Evolutionary conservation across 2,797 vertebrate genomes (phyloP), one percentile per base, ranked within the genome.

Genomic region (Gallinago stenura): DNA sequence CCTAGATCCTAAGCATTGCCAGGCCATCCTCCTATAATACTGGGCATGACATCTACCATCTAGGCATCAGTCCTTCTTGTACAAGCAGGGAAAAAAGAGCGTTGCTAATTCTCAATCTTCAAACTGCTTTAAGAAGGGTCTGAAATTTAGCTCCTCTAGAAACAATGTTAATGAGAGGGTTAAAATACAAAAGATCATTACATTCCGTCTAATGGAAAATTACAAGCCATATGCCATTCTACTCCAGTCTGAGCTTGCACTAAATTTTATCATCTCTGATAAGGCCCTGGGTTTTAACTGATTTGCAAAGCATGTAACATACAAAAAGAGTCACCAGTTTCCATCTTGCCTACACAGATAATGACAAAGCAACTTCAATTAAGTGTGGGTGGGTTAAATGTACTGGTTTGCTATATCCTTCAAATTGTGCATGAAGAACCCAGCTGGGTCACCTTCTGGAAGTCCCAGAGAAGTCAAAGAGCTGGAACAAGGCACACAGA

Each of bases 391-490:
- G 41, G 19, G 11, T 87, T 80, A 83, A 93, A 82, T 46, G 16
- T 82, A 90, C 15, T 56, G 31, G 31, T 82, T 96, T 91, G 62
- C 65, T 41, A 22, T 76, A 41, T 83, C 39, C 66, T 76, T 14
- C 50, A 79, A 81, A 76, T 9, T 54, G 53, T 60, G 35, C 80
- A 76, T 37, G 39, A 86, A 82, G 62, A 86, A 66, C 17, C 39
- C 54, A 91, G 56, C 60, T 84, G 66, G 37, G 53, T 51, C 77
- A 87, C 80, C 46, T 87, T 84, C 77, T 93, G 51, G 50, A 94
- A 82, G 17, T 28, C 69, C 90, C 60, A 60, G 43, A 69, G 20
- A 83, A 91, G 33, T 56, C 57, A 37, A 48, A 86, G 46, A 86
- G 43, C 60, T 86, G 18, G 31, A 86, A 60, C 56, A n/a, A 31